Evolutionary conservation across 2,113 vertebrate species (phyloP).

Genomic region (Lanius collurio): DNA sequence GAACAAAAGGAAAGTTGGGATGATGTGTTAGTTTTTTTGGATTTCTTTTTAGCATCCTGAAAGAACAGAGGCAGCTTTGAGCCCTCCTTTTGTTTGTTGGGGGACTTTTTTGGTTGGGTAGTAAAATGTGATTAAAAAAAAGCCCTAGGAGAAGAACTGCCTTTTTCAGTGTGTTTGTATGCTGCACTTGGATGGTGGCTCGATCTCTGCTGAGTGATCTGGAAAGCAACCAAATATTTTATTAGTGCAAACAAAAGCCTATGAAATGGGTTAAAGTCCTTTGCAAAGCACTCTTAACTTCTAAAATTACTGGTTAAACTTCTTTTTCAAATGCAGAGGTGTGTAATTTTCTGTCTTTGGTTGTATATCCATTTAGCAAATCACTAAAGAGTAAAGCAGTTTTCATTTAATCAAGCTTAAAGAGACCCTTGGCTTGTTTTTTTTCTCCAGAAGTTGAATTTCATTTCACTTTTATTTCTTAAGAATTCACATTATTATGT

Average conservation of each 20-base stretch:
- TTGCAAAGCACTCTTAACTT: neutral
- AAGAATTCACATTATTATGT: neutral
- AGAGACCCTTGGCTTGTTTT: neutral
- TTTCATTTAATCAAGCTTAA: neutral
- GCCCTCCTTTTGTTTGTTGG: neutral
- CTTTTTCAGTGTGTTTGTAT: neutral
- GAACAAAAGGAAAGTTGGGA: neutral
- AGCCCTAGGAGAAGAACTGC: neutral
- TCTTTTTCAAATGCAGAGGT: neutral
- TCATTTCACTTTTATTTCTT: neutral
- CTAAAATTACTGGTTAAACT: neutral
- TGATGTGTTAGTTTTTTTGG: neutral
- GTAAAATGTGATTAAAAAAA: neutral
- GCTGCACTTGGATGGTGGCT: neutral
- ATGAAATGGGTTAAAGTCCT: neutral
- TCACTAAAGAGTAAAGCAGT: neutral
- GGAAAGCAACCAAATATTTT: slow-evolving; percentile 3
- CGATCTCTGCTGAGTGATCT: slow-evolving; percentile 1
- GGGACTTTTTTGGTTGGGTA: neutral
- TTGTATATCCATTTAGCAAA: neutral
- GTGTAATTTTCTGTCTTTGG: neutral
- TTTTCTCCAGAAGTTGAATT: neutral
- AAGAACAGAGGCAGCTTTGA: neutral
- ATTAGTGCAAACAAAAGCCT: slow-evolving; percentile 10
- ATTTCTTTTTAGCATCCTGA: neutral